Conservation (phyloP, 2,113 vertebrate genomes). For the Mola mola region DNA sequence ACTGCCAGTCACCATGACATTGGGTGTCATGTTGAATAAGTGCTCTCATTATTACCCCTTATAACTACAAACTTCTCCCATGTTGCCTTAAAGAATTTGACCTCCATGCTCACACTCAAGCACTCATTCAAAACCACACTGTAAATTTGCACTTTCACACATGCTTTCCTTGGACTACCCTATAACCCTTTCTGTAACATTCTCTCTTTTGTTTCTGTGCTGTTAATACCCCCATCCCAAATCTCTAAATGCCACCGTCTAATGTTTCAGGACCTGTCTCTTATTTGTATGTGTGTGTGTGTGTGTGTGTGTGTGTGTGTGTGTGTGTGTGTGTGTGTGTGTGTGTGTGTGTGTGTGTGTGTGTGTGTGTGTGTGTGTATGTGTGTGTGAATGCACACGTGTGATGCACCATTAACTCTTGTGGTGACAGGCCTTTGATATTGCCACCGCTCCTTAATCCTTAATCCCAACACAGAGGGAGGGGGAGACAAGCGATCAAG, state of each 20-base stretch:
- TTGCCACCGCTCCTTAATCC: conserved; percentile 68
- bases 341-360: conserved; percentile 28
- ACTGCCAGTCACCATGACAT: conserved; percentile 65
- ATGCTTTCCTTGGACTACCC: conserved; percentile 46
- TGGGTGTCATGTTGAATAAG: conserved; percentile 62
- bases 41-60: conserved; percentile 52
- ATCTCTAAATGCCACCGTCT: conserved; percentile 72
- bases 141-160: conserved; percentile 69
- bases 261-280: conserved; percentile 69
- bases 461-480: conserved; percentile 67
- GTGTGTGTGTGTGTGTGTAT: conserved; percentile 17
- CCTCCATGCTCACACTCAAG: conserved; percentile 48
- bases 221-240: conserved; percentile 67
- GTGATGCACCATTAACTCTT: conserved; percentile 77
- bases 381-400: conserved; percentile 46
- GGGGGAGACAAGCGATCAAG: not conserved
- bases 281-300: conserved; percentile 49
- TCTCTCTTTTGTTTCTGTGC: conserved; percentile 49
- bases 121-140: conserved; percentile 42
- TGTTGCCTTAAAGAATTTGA: conserved; percentile 44
- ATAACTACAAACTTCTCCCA: conserved; percentile 56
- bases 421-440: conserved; percentile 78
- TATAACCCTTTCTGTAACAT: conserved; percentile 52
- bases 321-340: conserved; percentile 9
- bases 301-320: conserved; percentile 16